Conservation (phyloP, 1,140 invertebrate species). For the Trinorchestia longiramus region DNA sequence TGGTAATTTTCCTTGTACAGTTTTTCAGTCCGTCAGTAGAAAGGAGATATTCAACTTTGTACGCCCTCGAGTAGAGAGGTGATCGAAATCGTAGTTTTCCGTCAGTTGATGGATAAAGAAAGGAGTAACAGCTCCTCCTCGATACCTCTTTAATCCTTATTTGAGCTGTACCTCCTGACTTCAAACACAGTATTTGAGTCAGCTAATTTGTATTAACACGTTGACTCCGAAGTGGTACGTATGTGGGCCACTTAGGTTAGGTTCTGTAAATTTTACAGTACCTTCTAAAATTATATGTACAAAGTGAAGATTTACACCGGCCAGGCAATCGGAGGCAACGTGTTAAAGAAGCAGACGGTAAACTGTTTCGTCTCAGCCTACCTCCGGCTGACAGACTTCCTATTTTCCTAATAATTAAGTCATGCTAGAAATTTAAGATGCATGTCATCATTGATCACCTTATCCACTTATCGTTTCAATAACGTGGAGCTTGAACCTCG, state of each 20-base stretch:
- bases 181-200: no score
- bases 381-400: neutral
- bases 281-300: no score
- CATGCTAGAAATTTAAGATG: neutral
- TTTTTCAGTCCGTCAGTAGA: neutral
- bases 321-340: no score
- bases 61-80: neutral
- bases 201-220: no score
- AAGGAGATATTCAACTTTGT: neutral
- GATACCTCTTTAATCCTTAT: neutral
- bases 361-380: no score
- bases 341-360: no score
- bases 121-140: neutral
- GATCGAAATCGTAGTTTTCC: neutral
- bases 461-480: neutral
- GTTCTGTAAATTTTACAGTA: no score
- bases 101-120: neutral
- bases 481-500: neutral
- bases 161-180: neutral
- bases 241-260: no score
- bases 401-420: neutral
- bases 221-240: no score
- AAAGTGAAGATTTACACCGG: no score
- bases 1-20: neutral
- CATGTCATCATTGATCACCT: neutral